A percentile compares a stretch with the other conserved stretches of the same genome.
Evolutionary conservation across 1,140 invertebrate genomes (phyloP).

Genomic region (Zaprionus kolodkinae): DNA sequence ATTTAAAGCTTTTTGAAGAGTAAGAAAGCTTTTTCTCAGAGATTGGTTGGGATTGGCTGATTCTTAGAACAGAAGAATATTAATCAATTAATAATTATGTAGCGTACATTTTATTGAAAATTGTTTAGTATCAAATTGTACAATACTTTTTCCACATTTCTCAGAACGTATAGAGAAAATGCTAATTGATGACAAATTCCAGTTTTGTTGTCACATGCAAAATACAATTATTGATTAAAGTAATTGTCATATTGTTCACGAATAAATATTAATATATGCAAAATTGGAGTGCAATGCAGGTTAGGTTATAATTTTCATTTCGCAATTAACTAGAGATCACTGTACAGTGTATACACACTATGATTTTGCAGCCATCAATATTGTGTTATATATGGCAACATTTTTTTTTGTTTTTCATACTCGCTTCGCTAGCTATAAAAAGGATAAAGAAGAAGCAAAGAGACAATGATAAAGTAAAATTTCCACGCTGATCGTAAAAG

Average conservation of each 20-base stretch:
- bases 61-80: not conserved
- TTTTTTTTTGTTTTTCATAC: not conserved
- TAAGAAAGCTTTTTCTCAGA: not conserved
- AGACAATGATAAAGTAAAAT: conserved; percentile 6
- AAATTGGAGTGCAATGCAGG: not conserved
- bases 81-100: not conserved
- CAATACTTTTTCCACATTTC: not conserved
- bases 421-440: not conserved
- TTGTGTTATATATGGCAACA: conserved; percentile 1
- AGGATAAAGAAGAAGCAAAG: conserved; percentile 8
- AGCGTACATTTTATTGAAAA: not conserved
- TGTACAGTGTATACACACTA: not conserved
- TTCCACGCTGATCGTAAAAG: conserved; percentile 23
- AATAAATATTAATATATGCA: not conserved
- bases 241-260: not conserved
- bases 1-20: not conserved
- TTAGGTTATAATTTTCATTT: not conserved
- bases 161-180: not conserved
- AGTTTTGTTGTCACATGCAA: not conserved
- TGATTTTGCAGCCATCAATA: not conserved
- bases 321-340: not conserved
- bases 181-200: not conserved
- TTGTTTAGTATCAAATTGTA: not conserved
- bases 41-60: not conserved
- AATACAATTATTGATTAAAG: not conserved